Conservation (phyloP, 2,888 invertebrate species). For the Drosophila robusta region DNA sequence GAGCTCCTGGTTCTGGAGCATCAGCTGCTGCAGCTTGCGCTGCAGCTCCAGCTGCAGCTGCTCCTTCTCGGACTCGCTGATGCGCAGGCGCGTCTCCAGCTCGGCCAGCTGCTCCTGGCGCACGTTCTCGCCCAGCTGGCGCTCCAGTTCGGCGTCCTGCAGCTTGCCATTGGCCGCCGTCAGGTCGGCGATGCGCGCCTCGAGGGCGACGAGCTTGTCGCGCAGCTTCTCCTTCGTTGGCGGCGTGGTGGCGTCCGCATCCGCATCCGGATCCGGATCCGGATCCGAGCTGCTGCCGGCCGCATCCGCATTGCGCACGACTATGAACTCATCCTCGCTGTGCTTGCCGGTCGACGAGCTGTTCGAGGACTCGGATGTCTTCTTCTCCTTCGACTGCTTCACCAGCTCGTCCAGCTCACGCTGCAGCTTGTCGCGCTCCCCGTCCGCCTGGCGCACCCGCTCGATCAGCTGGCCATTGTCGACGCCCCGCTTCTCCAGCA, state of each 20-base stretch:
- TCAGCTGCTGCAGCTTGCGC: slow-evolving; percentile 72
- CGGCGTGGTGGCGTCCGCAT: slow-evolving; percentile 57
- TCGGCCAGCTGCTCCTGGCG: slow-evolving; percentile 75
- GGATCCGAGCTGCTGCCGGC: slow-evolving; percentile 52
- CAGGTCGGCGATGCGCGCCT: slow-evolving; percentile 75
- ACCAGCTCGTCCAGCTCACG: slow-evolving; percentile 74
- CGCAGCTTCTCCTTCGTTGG: slow-evolving; percentile 81
- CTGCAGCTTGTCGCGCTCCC: slow-evolving; percentile 77
- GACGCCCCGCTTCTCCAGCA: slow-evolving; percentile 77
- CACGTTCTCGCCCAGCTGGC: slow-evolving; percentile 72
- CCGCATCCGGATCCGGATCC: slow-evolving; percentile 47
- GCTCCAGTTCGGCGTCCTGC: slow-evolving; percentile 79
- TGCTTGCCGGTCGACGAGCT: slow-evolving; percentile 78
- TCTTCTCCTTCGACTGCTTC: slow-evolving; percentile 72
- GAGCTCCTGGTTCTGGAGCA: slow-evolving; percentile 78
- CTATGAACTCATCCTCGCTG: slow-evolving; percentile 82
- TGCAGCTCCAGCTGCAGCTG: slow-evolving; percentile 78
- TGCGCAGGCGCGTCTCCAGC: slow-evolving; percentile 68
- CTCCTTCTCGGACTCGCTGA: slow-evolving; percentile 80
- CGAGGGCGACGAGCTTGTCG: slow-evolving; percentile 81
- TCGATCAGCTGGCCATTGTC: slow-evolving; percentile 80
- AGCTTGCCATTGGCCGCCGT: slow-evolving; percentile 75
- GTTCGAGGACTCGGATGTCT: slow-evolving; percentile 79
- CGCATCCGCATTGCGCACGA: slow-evolving; percentile 80
- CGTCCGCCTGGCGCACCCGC: slow-evolving; percentile 71